Evolutionary conservation across 2,113 vertebrate genomes (phyloP).

Genomic region (Aegotheles bennettii): DNA sequence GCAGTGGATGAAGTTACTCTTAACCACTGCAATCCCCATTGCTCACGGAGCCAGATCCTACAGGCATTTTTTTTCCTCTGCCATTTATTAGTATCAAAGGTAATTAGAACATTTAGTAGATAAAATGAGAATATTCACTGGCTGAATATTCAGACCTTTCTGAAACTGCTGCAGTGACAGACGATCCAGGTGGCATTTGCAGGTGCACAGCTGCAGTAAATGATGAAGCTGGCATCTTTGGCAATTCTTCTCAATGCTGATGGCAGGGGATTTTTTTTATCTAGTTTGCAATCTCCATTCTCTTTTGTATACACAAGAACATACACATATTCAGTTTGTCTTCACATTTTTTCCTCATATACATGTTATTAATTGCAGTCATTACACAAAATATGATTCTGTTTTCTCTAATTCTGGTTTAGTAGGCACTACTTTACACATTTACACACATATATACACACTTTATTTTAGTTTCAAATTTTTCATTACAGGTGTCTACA

Average conservation of each 20-base stretch:
- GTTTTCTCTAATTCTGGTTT: background rate
- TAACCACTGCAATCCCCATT: conserved; percentile 14
- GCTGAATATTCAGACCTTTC: conserved; percentile 22
- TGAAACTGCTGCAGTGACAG: conserved; percentile 15
- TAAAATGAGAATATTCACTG: conserved; percentile 13
- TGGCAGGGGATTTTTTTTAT: background rate
- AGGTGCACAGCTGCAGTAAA: conserved; percentile 34
- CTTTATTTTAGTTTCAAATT: background rate
- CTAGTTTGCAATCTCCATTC: background rate
- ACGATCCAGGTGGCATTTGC: conserved; percentile 25
- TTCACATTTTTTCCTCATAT: background rate
- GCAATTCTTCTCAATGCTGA: background rate
- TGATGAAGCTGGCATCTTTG: conserved; percentile 3
- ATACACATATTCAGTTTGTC: background rate
- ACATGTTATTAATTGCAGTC: background rate
- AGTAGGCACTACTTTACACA: background rate
- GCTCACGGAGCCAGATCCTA: conserved; percentile 15
- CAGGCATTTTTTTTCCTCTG: background rate
- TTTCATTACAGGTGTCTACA: background rate
- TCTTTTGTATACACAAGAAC: background rate
- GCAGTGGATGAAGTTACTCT: conserved; percentile 41
- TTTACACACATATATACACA: background rate
- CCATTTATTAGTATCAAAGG: conserved; percentile 34
- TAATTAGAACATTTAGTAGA: conserved; percentile 46
- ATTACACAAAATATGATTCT: background rate